Evolutionary conservation across 2,113 vertebrate genomes (phyloP), one percentile per base, ranked within the genome.

Genomic region (Rhabdornis inornatus): DNA sequence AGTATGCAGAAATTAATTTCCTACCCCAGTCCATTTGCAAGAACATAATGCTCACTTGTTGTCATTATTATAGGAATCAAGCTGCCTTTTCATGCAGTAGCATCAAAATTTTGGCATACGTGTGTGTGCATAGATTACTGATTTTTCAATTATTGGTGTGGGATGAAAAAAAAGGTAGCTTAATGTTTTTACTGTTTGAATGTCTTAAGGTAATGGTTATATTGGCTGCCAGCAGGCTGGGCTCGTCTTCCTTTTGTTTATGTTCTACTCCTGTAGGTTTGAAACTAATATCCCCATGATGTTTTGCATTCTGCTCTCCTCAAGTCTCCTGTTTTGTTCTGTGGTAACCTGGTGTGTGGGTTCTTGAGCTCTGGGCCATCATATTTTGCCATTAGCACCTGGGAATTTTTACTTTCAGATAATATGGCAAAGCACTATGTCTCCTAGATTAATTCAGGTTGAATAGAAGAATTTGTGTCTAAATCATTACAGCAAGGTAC

Each of bases 381-480:
- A 5, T 56, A 18, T 87, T 92, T 76, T 87, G 65, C 53, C 16
- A 4, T 53, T 61, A 78, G 21, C 27, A 66, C 52, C 45, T 81
- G 40, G 30, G 42, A 82, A 47, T 87, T 92, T 92, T 50, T 72
- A 25, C 56, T 83, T 92, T 44, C 9, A 60, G 42, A 20, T 74
- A 60, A 40, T 49, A 40, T 24, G 39, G 16, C 0, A 0, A 80
- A 80, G 40, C 35, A 45, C 72, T n/a, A 5, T 25, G 19, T 70
- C 56, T 91, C 63, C 15, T 66, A 63, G 42, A 47, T 90, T 77
- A 66, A 42, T 88, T 90, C 56, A 49, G 61, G 33, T 66, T 78
- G 40, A 64, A 44, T 47, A 64, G 83, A 91, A 87, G 35, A 84
- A 78, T 84, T 92, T 87, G 71, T 94, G 56, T n/a, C n/a, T 83